These are phyloP conservation scores for Redunca redunca DNA, from an alignment of 2,113 vertebrate genomes.

Conservation along the genomic window DNA sequence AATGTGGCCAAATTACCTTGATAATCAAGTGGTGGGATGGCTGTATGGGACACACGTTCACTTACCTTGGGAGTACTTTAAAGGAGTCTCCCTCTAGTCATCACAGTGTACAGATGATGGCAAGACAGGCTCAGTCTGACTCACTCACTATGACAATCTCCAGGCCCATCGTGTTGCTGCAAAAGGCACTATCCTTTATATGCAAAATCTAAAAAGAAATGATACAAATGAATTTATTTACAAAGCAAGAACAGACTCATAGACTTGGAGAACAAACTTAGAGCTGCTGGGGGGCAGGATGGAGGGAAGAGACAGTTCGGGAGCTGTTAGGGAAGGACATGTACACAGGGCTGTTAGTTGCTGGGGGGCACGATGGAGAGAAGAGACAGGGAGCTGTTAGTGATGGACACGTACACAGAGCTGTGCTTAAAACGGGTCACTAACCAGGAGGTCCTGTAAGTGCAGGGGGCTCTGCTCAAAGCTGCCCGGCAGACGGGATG, in stretches of 20 bases:
- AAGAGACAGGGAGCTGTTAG: background rate
- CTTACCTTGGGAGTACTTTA: background rate
- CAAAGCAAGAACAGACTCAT: background rate
- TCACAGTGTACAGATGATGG: rapidly evolving
- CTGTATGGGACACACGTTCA: background rate
- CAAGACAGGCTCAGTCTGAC: background rate
- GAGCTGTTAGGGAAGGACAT: background rate
- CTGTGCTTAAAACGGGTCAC: background rate
- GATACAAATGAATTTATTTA: background rate
- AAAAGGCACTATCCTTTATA: background rate
- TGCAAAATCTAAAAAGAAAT: background rate
- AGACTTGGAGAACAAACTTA: background rate
- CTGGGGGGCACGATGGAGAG: background rate
- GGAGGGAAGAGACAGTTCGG: background rate
- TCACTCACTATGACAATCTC: background rate
- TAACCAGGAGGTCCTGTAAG: background rate
- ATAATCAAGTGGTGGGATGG: background rate
- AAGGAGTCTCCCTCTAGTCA: background rate
- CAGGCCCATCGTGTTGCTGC: background rate
- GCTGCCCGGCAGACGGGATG: background rate
- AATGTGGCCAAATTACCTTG: background rate
- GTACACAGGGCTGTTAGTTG: background rate
- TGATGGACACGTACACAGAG: background rate
- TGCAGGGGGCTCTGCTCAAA: background rate
- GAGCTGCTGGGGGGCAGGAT: background rate